A percentile compares a stretch with the other conserved stretches of the same genome.
Evolutionary conservation across 92 coral and sea anemone species (phyloP).

Genomic region (Montipora capitata): DNA sequence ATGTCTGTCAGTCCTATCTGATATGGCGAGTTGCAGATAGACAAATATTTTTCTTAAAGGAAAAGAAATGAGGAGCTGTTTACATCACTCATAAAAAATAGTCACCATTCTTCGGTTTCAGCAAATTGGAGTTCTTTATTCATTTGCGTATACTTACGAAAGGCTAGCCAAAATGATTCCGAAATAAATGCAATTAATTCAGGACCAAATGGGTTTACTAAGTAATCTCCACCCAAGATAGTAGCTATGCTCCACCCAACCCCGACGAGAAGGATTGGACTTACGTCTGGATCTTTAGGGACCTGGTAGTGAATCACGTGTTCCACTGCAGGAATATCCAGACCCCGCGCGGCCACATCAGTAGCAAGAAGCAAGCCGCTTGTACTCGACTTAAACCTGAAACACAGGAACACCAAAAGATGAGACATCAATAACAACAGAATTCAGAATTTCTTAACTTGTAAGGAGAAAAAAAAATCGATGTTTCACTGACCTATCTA

Average conservation of each 20-base stretch:
- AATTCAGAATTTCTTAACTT: neutral
- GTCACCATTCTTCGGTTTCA: too few species aligned
- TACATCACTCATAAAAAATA: too few species aligned
- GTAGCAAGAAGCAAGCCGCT: slow-evolving; percentile 93
- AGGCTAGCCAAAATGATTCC: too few species aligned
- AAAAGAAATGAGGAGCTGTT: too few species aligned
- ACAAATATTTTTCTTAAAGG: too few species aligned
- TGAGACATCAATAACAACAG: too few species aligned
- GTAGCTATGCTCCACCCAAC: neutral
- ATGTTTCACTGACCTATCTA: slow-evolving; percentile 80
- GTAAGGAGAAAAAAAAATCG: neutral
- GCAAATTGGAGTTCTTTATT: too few species aligned
- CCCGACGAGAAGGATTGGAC: neutral
- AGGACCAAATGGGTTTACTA: neutral
- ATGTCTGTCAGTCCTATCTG: too few species aligned
- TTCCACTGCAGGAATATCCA: slow-evolving; percentile 95
- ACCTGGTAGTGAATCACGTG: slow-evolving; percentile 98
- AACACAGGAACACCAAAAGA: neutral
- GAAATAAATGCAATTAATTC: too few species aligned
- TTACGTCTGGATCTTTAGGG: slow-evolving; percentile 94
- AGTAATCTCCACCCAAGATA: neutral
- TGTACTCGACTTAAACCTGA: slow-evolving; percentile 83
- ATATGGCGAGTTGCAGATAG: too few species aligned
- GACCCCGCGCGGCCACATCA: slow-evolving; percentile 97
- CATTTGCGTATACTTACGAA: too few species aligned